phyloP scores from a whole-genome alignment of 1,140 invertebrate species.

The Drosophila micromelanica region DNA sequence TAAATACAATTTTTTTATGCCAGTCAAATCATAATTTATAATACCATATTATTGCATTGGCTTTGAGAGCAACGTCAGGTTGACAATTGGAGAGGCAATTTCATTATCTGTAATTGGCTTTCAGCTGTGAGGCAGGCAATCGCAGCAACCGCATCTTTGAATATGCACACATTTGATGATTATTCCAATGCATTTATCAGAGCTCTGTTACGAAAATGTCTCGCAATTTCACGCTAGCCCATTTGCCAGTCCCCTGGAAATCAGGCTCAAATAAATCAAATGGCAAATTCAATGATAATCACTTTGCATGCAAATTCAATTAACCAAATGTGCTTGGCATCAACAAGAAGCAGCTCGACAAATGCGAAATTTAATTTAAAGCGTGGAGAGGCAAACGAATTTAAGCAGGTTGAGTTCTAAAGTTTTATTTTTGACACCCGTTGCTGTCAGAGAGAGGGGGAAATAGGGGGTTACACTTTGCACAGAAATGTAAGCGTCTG shows the following conservation, averaged over 20 bases:
- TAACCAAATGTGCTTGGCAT: slow-evolving; percentile 60
- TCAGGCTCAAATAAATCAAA: slow-evolving; percentile 62
- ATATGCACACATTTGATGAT: background rate
- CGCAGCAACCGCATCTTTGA: background rate
- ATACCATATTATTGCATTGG: background rate
- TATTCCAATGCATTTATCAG: background rate
- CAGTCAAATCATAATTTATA: too few species aligned
- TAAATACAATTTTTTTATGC: too few species aligned
- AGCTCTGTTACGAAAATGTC: background rate
- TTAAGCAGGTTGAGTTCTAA: slow-evolving; percentile 27
- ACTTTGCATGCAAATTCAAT: slow-evolving; percentile 63
- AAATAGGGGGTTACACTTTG: slow-evolving; percentile 15
- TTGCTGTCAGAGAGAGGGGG: background rate
- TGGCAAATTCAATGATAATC: slow-evolving; percentile 72
- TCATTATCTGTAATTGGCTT: slow-evolving; percentile 10
- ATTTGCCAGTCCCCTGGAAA: slow-evolving; percentile 9
- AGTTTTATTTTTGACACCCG: slow-evolving; percentile 66
- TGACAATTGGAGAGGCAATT: background rate
- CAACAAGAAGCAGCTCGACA: slow-evolving; percentile 7
- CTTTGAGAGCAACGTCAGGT: background rate
- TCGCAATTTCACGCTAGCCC: slow-evolving; percentile 28
- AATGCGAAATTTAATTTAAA: slow-evolving; percentile 30
- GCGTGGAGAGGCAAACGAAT: slow-evolving; percentile 12
- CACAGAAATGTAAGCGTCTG: slow-evolving; percentile 48
- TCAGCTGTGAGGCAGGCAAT: background rate